These are phyloP conservation scores for Cataglyphis hispanica DNA, from an alignment of 1,140 invertebrate genomes.

Conservation along the genomic window DNA sequence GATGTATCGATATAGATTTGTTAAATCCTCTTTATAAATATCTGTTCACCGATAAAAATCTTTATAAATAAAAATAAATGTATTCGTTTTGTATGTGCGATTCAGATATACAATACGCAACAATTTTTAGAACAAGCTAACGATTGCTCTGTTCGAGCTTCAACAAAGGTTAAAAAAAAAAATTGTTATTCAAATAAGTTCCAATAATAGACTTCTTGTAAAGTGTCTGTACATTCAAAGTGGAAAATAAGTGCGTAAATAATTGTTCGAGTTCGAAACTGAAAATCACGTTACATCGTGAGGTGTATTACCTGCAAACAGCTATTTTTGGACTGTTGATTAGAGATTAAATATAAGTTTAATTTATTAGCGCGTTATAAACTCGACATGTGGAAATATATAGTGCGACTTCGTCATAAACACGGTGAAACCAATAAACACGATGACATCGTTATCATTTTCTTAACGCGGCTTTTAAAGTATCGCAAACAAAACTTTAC, in stretches of 20 bases:
- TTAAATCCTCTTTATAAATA: not conserved
- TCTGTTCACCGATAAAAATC: not conserved
- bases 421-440: conserved; percentile 22
- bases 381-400: conserved; percentile 43
- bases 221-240: not conserved
- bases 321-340: conserved; percentile 58
- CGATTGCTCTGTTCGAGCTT: not conserved
- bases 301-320: not conserved
- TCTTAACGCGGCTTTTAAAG: conserved; percentile 25
- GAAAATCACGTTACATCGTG: conserved; percentile 9
- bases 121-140: conserved; percentile 4
- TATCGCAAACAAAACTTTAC: not conserved
- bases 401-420: conserved; percentile 15
- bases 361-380: conserved; percentile 67
- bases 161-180: not conserved
- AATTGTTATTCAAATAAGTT: conserved; percentile 4
- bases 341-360: conserved; percentile 67
- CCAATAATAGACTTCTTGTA: not conserved
- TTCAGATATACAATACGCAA: not conserved
- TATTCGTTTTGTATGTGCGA: not conserved
- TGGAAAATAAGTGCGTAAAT: not conserved
- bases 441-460: conserved; percentile 13
- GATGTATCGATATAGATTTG: not conserved
- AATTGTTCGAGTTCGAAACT: conserved; percentile 65
- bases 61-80: conserved; percentile 5